phyloP scores from a whole-genome alignment of 2,888 invertebrate genomes.

The Sialis lutaria region DNA sequence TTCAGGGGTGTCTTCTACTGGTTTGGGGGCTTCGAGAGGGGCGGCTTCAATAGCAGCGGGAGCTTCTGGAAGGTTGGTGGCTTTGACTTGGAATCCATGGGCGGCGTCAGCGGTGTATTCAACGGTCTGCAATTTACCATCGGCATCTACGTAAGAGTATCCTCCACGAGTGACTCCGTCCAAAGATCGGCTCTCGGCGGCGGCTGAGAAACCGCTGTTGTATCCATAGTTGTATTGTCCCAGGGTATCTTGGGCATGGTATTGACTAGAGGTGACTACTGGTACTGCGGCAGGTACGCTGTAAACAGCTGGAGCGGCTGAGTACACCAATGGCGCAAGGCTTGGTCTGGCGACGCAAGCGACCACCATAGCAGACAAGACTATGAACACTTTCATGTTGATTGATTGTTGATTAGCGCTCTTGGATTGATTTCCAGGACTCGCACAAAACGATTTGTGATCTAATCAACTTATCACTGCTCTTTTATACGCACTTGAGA shows the following conservation, averaged over 20 bases:
- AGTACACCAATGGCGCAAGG: neutral
- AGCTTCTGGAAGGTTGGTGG: conserved; percentile 34
- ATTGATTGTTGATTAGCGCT: neutral
- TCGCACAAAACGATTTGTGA: neutral
- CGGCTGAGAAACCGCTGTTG: conserved; percentile 36
- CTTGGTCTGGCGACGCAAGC: neutral
- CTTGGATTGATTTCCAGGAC: neutral
- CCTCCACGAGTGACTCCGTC: conserved; percentile 42
- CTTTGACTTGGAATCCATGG: conserved; percentile 41
- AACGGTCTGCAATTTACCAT: conserved; percentile 38
- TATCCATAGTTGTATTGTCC: conserved; percentile 46
- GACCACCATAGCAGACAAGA: neutral
- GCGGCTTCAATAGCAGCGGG: conserved; percentile 19
- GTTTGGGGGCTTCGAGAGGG: conserved; percentile 13
- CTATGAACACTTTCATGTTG: neutral
- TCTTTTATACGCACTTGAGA: too few species aligned
- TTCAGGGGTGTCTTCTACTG: conserved; percentile 28
- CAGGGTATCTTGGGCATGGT: conserved; percentile 40
- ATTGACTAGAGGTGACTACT: conserved; percentile 18
- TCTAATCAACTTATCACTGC: too few species aligned
- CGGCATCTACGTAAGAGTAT: conserved; percentile 40
- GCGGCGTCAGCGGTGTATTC: conserved; percentile 36
- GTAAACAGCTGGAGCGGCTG: neutral
- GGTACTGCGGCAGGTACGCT: conserved; percentile 1
- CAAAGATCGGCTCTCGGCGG: conserved; percentile 34